Evolutionary conservation across 2,888 invertebrate species (phyloP), one percentile per base, ranked within the genome.

Genomic region (Papilio protenor): DNA sequence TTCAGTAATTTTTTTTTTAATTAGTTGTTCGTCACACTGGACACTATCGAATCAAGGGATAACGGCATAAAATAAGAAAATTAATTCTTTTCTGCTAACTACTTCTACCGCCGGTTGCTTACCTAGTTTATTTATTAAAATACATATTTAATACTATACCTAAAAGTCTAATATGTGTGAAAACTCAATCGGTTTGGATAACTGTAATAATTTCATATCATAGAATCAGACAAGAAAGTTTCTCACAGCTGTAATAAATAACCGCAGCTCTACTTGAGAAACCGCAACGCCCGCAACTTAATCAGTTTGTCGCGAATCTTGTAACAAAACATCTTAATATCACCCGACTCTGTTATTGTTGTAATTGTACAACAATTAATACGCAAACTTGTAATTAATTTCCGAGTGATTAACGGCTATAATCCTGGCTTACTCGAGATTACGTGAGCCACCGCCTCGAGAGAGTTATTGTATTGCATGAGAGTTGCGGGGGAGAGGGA

Each of bases 371-470:
- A 88, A 91, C 93, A 94, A 94, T 94, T 94, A 94, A 94, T 94
- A 94, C 89, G 87, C 91, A 91, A 94, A 94, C 91, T 94, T 94
- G 94, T 94, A 94, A 94, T 94, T 94, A 94, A 94, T 94, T 94
- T 94, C 91, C 88, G 90, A 87, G 89, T 94, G 94, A 94, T 94
- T 93, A 94, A 94, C 94, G 94, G 92, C 90, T 85, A 94, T 94
- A 94, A 94, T 94, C 92, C 94, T 88, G 92, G 91, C 90, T 94
- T 93, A 92, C 92, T 93, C 89, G 90, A 91, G 93, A 94, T 94
- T 94, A 94, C 93, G 91, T 92, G 91, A 90, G 89, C 85, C 87
- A 87, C 87, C 89, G 89, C 89, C 89, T 88, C 90, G 90, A 90
- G 92, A 92, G 91, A 93, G 90, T 92, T 94, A 93, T 94, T 90